Evolutionary conservation across 1,140 invertebrate genomes (phyloP).

Genomic region (Laupala kohalensis): DNA sequence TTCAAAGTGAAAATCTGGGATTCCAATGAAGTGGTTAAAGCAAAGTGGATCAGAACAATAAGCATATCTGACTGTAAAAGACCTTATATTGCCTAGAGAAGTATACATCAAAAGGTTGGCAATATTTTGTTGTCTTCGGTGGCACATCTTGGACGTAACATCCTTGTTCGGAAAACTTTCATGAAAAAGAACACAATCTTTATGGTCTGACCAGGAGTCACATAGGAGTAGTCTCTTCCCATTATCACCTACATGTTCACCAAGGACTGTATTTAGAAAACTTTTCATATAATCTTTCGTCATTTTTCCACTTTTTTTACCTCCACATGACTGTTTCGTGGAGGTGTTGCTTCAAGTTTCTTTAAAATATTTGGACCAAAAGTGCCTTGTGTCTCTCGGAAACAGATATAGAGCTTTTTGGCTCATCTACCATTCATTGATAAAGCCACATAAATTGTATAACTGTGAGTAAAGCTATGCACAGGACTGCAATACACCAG

Average conservation of each 20-base stretch:
- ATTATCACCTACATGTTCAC: no score
- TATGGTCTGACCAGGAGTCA: no score
- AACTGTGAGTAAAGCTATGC: background rate
- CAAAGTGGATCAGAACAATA: background rate
- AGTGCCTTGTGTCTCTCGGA: background rate
- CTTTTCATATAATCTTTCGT: no score
- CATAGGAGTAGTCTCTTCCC: no score
- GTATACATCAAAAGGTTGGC: background rate
- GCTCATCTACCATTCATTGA: background rate
- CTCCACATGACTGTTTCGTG: no score
- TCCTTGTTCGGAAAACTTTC: background rate
- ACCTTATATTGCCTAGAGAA: background rate
- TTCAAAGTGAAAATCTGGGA: background rate
- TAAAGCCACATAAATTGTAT: background rate
- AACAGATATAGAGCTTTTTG: background rate
- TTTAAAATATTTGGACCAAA: background rate
- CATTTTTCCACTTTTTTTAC: no score
- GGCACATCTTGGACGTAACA: background rate
- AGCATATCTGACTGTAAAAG: background rate
- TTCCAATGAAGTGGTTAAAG: background rate
- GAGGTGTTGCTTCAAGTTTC: no score
- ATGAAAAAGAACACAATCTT: no score
- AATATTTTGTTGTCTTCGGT: background rate
- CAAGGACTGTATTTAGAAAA: no score
- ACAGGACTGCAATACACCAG: background rate